phyloP scores from a whole-genome alignment of 2,797 vertebrate species.

The Sciaenops ocellatus region DNA sequence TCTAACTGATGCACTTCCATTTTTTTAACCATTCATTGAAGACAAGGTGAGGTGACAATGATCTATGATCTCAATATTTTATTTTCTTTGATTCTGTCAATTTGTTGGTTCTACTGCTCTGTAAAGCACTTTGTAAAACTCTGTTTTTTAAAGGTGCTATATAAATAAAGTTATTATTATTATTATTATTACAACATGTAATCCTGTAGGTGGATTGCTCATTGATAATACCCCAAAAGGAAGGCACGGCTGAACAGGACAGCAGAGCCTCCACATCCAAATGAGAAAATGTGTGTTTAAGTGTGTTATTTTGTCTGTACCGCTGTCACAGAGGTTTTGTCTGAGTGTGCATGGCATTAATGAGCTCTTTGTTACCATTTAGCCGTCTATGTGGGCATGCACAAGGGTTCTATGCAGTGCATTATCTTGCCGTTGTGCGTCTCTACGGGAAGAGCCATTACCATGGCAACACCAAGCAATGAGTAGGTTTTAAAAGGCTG shows the following conservation, averaged over 20 bases:
- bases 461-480: constrained; percentile 75
- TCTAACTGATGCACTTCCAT: not conserved
- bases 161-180: no score
- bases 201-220: constrained; percentile 5
- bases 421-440: constrained; percentile 45
- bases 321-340: not conserved
- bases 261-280: not conserved
- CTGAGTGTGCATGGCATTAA: constrained; percentile 4
- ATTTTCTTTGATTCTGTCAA: no score
- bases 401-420: constrained; percentile 7
- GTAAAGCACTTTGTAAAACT: no score
- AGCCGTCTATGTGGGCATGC: not conserved
- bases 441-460: constrained; percentile 33
- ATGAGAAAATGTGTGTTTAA: not conserved
- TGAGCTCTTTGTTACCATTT: constrained; percentile 41
- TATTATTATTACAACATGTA: constrained; percentile 20
- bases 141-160: no score
- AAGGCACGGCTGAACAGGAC: not conserved
- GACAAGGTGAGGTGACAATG: not conserved
- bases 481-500: constrained; percentile 56
- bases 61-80: no score
- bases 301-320: not conserved
- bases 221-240: not conserved
- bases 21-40: not conserved
- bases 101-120: no score